Percentiles rank a stretch among this genome's conserved stretches.
These are phyloP conservation scores for Gallinago nigripennis DNA, from an alignment of 2,797 vertebrate species.

Conservation along the genomic window DNA sequence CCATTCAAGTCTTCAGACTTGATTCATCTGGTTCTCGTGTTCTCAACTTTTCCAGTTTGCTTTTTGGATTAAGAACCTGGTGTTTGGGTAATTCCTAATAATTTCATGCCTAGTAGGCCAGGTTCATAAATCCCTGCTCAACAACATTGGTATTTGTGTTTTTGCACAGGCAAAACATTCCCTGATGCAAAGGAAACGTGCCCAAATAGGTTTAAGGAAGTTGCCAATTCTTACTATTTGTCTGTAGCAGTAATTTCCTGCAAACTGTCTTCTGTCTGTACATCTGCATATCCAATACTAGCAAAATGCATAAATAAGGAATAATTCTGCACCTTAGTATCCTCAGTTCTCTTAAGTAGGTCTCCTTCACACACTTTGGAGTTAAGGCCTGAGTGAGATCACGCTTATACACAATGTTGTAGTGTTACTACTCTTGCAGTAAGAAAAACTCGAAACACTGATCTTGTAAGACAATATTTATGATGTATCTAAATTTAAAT, in stretches of 20 bases:
- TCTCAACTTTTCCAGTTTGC: neutral
- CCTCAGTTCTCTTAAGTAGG: neutral
- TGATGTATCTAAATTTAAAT: neutral
- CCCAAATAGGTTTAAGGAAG: neutral
- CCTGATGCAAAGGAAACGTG: neutral
- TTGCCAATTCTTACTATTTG: neutral
- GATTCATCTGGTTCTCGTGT: neutral
- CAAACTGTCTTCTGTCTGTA: neutral
- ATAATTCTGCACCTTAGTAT: neutral
- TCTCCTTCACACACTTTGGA: neutral
- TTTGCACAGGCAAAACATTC: neutral
- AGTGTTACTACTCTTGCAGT: neutral
- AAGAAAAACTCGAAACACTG: neutral
- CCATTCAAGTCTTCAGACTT: neutral
- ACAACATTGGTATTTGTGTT: neutral
- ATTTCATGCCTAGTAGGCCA: neutral
- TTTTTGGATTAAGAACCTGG: neutral
- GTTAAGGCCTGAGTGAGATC: neutral
- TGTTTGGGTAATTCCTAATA: neutral
- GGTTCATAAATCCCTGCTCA: neutral
- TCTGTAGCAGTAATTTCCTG: neutral
- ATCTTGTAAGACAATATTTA: neutral
- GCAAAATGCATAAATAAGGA: neutral
- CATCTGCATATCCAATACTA: neutral
- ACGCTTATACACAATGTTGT: accelerated